Conservation (phyloP, 2,113 vertebrate species). For the Colius striatus region DNA sequence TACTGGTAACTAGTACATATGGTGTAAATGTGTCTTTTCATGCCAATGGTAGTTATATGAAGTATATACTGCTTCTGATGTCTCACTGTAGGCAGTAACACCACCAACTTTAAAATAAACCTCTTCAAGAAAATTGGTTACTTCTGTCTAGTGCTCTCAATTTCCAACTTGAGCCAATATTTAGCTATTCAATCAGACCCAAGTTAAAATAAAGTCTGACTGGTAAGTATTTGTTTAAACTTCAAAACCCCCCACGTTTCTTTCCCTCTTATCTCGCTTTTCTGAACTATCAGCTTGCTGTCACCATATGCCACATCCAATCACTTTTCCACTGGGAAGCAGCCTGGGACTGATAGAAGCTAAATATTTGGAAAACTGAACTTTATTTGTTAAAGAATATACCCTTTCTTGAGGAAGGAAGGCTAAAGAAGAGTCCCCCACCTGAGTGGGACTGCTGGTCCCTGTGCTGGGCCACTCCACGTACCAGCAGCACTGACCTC, state of each 20-base stretch:
- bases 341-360: neutral
- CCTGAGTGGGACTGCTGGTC: neutral
- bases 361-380: constrained; percentile 37
- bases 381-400: neutral
- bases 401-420: neutral
- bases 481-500: neutral
- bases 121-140: neutral
- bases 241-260: neutral
- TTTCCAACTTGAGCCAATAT: constrained; percentile 37
- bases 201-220: constrained; percentile 27
- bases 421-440: neutral
- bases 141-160: constrained; percentile 5
- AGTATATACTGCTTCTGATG: neutral
- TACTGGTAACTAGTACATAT: neutral
- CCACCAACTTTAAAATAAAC: constrained; percentile 10
- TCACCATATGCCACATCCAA: constrained; percentile 8
- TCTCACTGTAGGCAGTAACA: neutral
- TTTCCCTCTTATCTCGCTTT: constrained; percentile 2
- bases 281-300: constrained; percentile 5
- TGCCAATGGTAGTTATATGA: neutral
- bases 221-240: constrained; percentile 42
- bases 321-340: constrained; percentile 25
- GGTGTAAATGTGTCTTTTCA: neutral
- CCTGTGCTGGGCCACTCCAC: fast-evolving
- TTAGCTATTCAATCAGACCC: neutral